Evolutionary conservation across 2,113 vertebrate genomes (phyloP).

Genomic region (Bos indicus): DNA sequence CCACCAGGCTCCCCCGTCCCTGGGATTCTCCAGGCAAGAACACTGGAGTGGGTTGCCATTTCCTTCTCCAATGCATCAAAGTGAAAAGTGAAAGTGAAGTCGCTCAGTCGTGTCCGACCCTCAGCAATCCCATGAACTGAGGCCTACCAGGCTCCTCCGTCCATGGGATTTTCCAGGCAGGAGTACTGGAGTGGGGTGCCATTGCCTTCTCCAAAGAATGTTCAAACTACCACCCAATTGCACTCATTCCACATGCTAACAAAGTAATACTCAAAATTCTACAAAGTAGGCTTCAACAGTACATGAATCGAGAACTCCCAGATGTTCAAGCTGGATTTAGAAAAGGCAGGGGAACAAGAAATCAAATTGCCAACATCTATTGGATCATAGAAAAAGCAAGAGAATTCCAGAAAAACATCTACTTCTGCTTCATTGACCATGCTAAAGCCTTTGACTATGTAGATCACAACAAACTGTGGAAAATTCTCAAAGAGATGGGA

Average conservation of each 20-base stretch:
- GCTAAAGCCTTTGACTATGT: not conserved
- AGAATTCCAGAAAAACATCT: not conserved
- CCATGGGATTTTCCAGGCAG: too few relatives aligned
- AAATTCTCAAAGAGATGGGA: not conserved
- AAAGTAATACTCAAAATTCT: not conserved
- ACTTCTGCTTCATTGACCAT: not conserved
- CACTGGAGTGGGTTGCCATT: too few relatives aligned
- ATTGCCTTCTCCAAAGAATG: not conserved
- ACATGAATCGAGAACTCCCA: not conserved
- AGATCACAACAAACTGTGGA: not conserved
- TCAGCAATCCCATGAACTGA: too few relatives aligned
- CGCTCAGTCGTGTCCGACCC: too few relatives aligned
- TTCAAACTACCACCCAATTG: not conserved
- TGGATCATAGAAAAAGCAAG: not conserved
- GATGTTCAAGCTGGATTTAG: not conserved
- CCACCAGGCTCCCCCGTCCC: too few relatives aligned
- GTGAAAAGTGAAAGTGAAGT: too few relatives aligned
- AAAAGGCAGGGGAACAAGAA: not conserved
- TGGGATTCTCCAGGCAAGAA: too few relatives aligned
- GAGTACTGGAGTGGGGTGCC: too few relatives aligned
- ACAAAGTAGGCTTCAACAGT: not conserved
- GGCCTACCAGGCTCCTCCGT: too few relatives aligned
- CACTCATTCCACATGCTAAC: not conserved
- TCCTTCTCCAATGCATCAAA: too few relatives aligned
- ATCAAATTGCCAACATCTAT: not conserved